Conservation (phyloP, 2,888 invertebrate species). For the Pyrrhia umbra region DNA sequence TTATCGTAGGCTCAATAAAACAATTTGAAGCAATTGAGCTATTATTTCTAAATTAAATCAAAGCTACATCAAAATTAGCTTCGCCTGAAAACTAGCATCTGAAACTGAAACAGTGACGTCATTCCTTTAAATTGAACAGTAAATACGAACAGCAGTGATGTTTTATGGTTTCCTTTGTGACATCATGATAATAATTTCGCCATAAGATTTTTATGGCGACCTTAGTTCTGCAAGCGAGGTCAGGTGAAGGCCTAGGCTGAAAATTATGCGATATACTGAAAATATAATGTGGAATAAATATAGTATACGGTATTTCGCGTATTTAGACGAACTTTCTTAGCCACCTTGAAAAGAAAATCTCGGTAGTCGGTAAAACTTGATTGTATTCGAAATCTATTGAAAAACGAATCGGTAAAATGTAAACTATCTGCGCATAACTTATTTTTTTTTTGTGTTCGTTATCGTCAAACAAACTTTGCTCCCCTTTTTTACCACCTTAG, state of each 20-base stretch:
- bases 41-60: background rate
- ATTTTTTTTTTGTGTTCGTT: too few species aligned
- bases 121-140: slow-evolving; percentile 43
- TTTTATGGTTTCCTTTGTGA: slow-evolving; percentile 77
- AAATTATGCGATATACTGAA: background rate
- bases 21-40: too few species aligned
- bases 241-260: background rate
- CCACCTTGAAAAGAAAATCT: background rate
- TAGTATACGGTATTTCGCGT: background rate
- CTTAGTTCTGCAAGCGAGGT: slow-evolving; percentile 22
- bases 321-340: background rate
- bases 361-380: too few species aligned
- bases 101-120: slow-evolving; percentile 36
- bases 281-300: background rate
- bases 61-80: background rate
- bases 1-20: too few species aligned
- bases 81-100: slow-evolving; percentile 40
- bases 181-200: slow-evolving; percentile 68
- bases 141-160: slow-evolving; percentile 32
- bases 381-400: too few species aligned
- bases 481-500: too few species aligned
- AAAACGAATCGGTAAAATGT: too few species aligned
- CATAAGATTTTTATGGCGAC: slow-evolving; percentile 54
- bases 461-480: too few species aligned
- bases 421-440: too few species aligned